Conservation (phyloP, 1,140 invertebrate species). For the Aphaenogaster ashmeadi region DNA sequence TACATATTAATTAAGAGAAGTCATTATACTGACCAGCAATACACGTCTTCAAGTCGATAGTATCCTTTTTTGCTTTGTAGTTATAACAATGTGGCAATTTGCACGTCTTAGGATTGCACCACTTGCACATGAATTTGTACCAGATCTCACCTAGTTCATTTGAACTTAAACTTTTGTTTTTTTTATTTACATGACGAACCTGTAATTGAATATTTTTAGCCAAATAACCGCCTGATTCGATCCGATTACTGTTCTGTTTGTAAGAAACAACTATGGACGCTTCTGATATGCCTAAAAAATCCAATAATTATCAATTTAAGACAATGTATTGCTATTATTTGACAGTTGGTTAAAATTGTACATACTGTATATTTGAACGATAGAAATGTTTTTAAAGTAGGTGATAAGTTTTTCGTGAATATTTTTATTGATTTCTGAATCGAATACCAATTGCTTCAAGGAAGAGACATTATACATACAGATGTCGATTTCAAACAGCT, state of each 20-base stretch:
- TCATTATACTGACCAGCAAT: background rate
- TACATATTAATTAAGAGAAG: background rate
- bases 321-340: background rate
- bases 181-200: background rate
- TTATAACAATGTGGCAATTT: background rate
- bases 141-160: background rate
- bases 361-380: slow-evolving; percentile 22
- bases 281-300: slow-evolving; percentile 8
- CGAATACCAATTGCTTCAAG: background rate
- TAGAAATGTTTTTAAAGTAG: background rate
- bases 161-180: background rate
- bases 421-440: background rate
- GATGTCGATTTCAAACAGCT: background rate
- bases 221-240: background rate
- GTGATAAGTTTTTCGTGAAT: background rate
- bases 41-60: background rate
- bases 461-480: background rate
- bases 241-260: background rate
- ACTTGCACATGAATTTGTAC: background rate
- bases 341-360: background rate
- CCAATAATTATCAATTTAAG: background rate
- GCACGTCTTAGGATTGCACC: background rate
- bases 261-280: background rate
- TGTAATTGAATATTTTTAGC: slow-evolving; percentile 6
- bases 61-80: background rate